These are phyloP conservation scores for Abscondita cerata DNA, from an alignment of 2,888 invertebrate species.

Conservation along the genomic window DNA sequence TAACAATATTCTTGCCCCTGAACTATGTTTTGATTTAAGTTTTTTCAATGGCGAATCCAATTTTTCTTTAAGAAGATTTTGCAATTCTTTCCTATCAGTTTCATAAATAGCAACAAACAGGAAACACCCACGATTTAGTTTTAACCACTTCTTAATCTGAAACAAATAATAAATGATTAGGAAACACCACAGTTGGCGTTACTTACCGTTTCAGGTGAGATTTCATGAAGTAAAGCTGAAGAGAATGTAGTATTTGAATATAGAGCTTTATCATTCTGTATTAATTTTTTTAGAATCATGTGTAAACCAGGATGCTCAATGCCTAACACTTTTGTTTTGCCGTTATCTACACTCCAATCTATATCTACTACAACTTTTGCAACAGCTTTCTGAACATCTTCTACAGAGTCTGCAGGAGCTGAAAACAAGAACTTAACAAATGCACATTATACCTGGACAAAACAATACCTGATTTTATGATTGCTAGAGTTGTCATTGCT, in stretches of 20 bases:
- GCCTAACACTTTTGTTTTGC: constrained; percentile 60
- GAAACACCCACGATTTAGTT: constrained; percentile 80
- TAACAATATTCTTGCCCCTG: constrained; percentile 71
- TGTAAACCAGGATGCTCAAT: constrained; percentile 81
- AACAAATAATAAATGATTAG: constrained; percentile 41
- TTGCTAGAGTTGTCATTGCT: constrained; percentile 72
- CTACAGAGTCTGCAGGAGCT: constrained; percentile 48
- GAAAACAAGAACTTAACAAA: not conserved
- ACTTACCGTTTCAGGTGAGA: constrained; percentile 66
- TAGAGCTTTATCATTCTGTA: constrained; percentile 62
- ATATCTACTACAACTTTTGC: constrained; percentile 58
- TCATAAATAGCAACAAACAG: constrained; percentile 72
- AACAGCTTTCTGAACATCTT: constrained; percentile 59
- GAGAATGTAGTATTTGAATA: constrained; percentile 63
- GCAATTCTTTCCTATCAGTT: constrained; percentile 62
- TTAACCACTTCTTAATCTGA: constrained; percentile 71
- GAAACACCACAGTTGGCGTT: too few relatives aligned
- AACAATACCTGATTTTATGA: constrained; percentile 68
- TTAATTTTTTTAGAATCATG: constrained; percentile 77
- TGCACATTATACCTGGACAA: not conserved
- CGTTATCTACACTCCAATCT: constrained; percentile 64
- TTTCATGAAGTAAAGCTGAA: constrained; percentile 60
- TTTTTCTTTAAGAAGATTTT: constrained; percentile 60
- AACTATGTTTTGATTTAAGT: constrained; percentile 63
- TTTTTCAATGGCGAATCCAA: constrained; percentile 58